A percentile compares a stretch with the other conserved stretches of the same genome.
These are phyloP conservation scores for Semotilus atromaculatus DNA, from an alignment of 2,797 vertebrate genomes.

Conservation along the genomic window DNA sequence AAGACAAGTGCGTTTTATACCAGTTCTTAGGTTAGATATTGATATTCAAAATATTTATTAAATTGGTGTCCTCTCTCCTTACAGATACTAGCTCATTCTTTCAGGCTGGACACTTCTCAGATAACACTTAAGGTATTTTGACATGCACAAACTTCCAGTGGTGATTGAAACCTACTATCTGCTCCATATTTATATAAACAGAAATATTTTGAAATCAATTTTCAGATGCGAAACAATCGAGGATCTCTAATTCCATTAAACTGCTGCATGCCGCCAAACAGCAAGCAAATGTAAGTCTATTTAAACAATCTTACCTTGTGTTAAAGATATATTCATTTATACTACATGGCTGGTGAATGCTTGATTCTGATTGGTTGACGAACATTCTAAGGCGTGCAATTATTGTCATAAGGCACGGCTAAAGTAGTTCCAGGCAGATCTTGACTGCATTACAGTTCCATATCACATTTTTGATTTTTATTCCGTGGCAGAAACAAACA, in stretches of 20 bases:
- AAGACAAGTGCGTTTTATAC: conserved; percentile 46
- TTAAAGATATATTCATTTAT: not conserved
- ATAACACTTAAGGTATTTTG: conserved; percentile 71
- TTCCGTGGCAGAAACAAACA: too few relatives aligned
- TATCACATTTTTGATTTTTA: not conserved
- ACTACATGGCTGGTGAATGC: not conserved
- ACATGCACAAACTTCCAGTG: not conserved
- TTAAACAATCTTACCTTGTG: not conserved
- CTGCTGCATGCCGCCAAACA: conserved; percentile 70
- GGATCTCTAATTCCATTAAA: conserved; percentile 78
- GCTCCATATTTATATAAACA: not conserved
- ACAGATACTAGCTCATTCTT: conserved; percentile 72
- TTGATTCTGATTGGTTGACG: not conserved
- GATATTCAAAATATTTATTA: not conserved
- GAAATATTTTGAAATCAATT: conserved; percentile 27
- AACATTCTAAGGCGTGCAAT: not conserved
- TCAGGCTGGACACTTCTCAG: conserved; percentile 67
- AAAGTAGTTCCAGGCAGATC: not conserved
- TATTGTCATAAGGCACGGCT: not conserved
- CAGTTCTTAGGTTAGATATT: not conserved
- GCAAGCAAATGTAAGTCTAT: conserved; percentile 72
- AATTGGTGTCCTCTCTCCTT: conserved; percentile 35
- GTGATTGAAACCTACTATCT: not conserved
- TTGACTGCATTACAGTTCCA: too few relatives aligned
- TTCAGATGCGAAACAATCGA: conserved; percentile 75